Evolutionary conservation across 2,113 vertebrate species (phyloP), one percentile per base, ranked within the genome.

Genomic region (Phalacrocorax brasilianus): DNA sequence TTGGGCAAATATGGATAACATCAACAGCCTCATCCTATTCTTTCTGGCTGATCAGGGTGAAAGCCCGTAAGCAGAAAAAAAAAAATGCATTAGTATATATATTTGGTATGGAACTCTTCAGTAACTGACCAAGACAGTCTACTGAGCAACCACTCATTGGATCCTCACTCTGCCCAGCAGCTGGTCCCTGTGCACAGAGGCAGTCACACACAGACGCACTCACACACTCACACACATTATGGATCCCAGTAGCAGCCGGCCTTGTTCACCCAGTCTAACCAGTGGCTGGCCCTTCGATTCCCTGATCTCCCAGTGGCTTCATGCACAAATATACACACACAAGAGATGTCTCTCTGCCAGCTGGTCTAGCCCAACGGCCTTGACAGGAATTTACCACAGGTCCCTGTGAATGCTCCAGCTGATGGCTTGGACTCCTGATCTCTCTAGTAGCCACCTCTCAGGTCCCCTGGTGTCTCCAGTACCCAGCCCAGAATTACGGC

Each of bases 141-240:
- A 35, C 1, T 1, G 13, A 50, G 44, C 18, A 45, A 80, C 11
- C 2, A 5, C 14, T 8, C 4, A 0, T 3, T 82, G 12, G 33
- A 68, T 38, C 11, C 15, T 9, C 7, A 11, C 32, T 62, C 30
- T 49, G 68, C 42, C 26, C 18, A 44, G 12, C 16, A 71, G 30
- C 27, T n/a, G 6, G 8, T 49, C 9, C n/a, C 40, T 45, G 20
- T 1, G 1, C 30, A 26, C 1, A 3, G 13, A 49, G 14, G 7
- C 15, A 56, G 13, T 28, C 23, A 18, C 21, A 45, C 6, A 8
- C 1, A 1, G 9, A 44, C 12, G 5, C 32, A 19, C 6, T 32
- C 20, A 47, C 20, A 28, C 35, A 13, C 3, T n/a, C 33, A 28
- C 18, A 53, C 27, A 12, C 9, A n/a, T 6, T 40, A 40, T 28